A percentile compares a stretch with the other conserved stretches of the same genome.
These are phyloP conservation scores for Aphidius gifuensis DNA, from an alignment of 1,140 invertebrate species.

Conservation along the genomic window DNA sequence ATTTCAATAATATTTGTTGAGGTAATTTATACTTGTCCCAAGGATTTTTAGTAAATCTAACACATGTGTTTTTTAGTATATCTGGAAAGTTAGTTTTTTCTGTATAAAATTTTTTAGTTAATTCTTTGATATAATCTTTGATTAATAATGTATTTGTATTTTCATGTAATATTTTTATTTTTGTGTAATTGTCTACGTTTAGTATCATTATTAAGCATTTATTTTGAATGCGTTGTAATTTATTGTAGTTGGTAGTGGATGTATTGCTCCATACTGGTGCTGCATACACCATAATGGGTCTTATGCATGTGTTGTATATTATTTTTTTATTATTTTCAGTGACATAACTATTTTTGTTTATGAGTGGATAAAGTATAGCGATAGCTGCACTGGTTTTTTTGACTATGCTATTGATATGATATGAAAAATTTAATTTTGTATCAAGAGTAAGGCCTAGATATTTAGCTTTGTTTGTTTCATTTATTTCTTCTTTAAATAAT, in stretches of 20 bases:
- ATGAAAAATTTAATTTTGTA: slow-evolving; percentile 17
- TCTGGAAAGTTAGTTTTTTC: too few relatives aligned
- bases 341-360: slow-evolving; percentile 19
- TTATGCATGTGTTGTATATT: slow-evolving; percentile 12
- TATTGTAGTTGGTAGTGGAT: slow-evolving; percentile 16
- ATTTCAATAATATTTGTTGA: too few relatives aligned
- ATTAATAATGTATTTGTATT: too few relatives aligned
- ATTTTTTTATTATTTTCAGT: slow-evolving; percentile 18
- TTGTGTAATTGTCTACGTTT: background rate
- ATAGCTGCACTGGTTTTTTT: slow-evolving; percentile 17
- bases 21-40: too few relatives aligned
- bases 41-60: too few relatives aligned
- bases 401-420: slow-evolving; percentile 17
- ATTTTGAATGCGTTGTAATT: slow-evolving; percentile 26
- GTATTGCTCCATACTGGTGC: slow-evolving; percentile 8
- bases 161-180: slow-evolving; percentile 4
- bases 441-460: slow-evolving; percentile 17
- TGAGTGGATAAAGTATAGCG: slow-evolving; percentile 11
- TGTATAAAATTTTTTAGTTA: too few relatives aligned
- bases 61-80: too few relatives aligned
- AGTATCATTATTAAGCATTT: slow-evolving; percentile 22
- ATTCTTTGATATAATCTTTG: too few relatives aligned
- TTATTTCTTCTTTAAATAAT: background rate
- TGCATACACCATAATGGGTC: slow-evolving; percentile 12
- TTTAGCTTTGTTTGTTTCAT: slow-evolving; percentile 5